Conservation (phyloP, 2,113 vertebrate genomes). For the Axis porcinus region DNA sequence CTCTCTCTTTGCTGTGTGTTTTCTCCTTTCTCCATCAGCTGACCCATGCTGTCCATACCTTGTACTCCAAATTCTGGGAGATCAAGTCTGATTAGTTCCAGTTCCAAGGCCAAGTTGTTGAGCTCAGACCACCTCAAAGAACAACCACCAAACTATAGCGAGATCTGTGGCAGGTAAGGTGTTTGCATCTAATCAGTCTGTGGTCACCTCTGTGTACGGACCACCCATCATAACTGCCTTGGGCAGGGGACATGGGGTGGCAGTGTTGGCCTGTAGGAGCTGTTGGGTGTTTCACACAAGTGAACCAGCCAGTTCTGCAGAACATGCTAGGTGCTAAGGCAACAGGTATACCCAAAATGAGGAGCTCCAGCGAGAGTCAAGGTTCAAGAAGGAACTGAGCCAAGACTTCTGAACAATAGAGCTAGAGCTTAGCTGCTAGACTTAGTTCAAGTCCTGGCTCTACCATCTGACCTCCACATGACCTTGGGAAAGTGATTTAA, state of each 20-base stretch:
- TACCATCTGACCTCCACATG: not conserved
- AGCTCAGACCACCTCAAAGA: not conserved
- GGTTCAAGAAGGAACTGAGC: not conserved
- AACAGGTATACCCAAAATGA: not conserved
- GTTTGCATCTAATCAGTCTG: not conserved
- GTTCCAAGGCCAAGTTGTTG: not conserved
- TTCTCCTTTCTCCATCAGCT: not conserved
- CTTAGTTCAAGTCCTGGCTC: not conserved
- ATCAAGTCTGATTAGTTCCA: not conserved
- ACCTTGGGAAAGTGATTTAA: not conserved
- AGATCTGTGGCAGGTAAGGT: not conserved
- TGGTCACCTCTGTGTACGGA: not conserved
- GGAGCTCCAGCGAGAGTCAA: not conserved
- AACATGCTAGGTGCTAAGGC: too few species aligned
- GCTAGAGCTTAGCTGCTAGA: not conserved
- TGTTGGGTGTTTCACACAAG: fast-evolving
- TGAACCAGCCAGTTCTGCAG: not conserved
- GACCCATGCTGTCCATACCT: not conserved
- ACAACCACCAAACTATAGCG: too few species aligned
- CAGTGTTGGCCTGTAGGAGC: not conserved
- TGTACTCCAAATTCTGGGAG: not conserved
- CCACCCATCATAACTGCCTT: not conserved
- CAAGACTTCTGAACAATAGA: not conserved
- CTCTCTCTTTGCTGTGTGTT: not conserved
- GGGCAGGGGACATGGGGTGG: fast-evolving